Base-by-base conservation (phyloP, 2,797 vertebrate species). In the Momotus momota region DNA sequence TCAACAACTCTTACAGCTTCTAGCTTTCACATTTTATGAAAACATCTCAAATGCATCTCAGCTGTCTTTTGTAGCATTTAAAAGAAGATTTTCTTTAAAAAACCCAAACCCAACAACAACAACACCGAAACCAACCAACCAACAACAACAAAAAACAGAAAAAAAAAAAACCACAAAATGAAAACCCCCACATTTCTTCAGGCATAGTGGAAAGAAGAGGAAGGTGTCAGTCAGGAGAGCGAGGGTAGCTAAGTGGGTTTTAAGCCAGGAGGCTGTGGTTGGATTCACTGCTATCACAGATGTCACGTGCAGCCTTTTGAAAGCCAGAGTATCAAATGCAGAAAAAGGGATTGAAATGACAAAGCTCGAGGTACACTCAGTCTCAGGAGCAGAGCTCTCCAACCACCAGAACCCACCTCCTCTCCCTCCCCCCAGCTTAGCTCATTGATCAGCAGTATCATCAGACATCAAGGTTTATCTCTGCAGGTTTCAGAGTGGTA, bases 341-440 rank as follows among this genome's bases (percentile, higher is more conserved):
- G 4, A 18, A 14, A 19, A 38, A 33, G 14, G 12, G 10, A 52
- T 38, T 64, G 8, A 20, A 38, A 21, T 7, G 66, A 3, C 70
- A 52, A 27, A 65, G 22, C 14, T 23, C 0, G 0, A 61, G 43
- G 23, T 9, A 10, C 45, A 13, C 17, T 48, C 1, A 1, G 27
- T 33, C 18, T 38, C 51, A 41, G 35, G 58, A 54, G 33, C 38
- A 58, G 61, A 66, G 35, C 62, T 55, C 62, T 55, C 25, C 17
- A 43, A 16, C 14, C 27, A 17, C 11, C 77, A 48, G 46, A 12
- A 6, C 10, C 6, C 7, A 3, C 22, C 21, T 80, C 9, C 10
- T 19, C 14, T 38, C 43, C 43, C 12, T 54, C 45, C 35, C 18
- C 40, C 10, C 45, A 46, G 18, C 27, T 27, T 20, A 65, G 29